Conservation (phyloP, 2,888 invertebrate genomes). For the Drosophila macrothrix region DNA sequence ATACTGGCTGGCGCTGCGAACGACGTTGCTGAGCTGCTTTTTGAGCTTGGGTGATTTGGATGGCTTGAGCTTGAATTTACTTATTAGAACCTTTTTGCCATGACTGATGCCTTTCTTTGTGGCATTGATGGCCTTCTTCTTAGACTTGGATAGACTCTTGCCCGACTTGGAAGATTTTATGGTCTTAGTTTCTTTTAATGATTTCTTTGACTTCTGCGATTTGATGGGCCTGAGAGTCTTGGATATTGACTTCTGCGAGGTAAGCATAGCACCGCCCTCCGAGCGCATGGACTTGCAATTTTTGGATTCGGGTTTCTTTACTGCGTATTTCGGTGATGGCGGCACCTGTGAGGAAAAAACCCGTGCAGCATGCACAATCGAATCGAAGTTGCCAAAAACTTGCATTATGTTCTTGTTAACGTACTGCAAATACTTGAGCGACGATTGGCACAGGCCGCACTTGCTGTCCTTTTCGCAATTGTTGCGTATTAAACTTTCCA, state of each 20-base stretch:
- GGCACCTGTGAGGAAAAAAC: constrained; percentile 57
- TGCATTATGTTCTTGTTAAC: constrained; percentile 79
- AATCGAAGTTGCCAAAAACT: constrained; percentile 74
- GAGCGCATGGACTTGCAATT: constrained; percentile 16
- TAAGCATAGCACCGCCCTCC: constrained; percentile 53
- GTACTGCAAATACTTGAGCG: constrained; percentile 77
- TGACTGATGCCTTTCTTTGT: constrained; percentile 22
- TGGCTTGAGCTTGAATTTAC: constrained; percentile 39
- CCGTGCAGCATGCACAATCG: constrained; percentile 69
- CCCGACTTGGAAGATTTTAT: constrained; percentile 48
- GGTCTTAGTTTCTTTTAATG: constrained; percentile 30
- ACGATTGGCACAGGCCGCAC: constrained; percentile 74
- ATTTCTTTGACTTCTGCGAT: constrained; percentile 50
- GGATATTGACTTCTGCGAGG: constrained; percentile 26
- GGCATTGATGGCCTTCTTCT: constrained; percentile 6
- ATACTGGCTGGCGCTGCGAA: constrained; percentile 69
- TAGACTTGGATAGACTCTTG: constrained; percentile 37
- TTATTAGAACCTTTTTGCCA: constrained; percentile 60
- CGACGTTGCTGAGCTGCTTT: constrained; percentile 37
- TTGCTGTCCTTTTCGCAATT: constrained; percentile 60
- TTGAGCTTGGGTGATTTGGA: not conserved
- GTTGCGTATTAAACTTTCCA: constrained; percentile 79
- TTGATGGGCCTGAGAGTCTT: constrained; percentile 39
- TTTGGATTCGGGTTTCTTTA: constrained; percentile 29
- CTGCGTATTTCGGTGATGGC: constrained; percentile 57